Conservation (phyloP, 2,113 vertebrate species). For the Lasiurus cinereus region DNA sequence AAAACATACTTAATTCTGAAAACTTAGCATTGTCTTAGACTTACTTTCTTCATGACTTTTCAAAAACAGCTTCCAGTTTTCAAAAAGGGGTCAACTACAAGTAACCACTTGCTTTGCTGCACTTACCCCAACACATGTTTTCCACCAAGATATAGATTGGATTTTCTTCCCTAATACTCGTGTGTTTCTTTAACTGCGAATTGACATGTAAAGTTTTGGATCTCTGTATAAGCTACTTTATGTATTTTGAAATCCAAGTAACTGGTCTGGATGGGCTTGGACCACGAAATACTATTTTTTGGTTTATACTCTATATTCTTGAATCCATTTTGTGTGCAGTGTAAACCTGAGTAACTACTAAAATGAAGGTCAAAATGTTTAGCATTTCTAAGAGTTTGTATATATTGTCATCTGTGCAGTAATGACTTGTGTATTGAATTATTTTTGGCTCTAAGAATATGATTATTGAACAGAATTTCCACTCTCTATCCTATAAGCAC, state of each 20-base stretch:
- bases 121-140: not conserved
- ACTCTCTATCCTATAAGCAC: not conserved
- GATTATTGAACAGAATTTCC: slow-evolving; percentile 61
- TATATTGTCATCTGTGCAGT: not conserved
- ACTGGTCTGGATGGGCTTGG: not conserved
- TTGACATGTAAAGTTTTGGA: slow-evolving; percentile 37
- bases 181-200: slow-evolving; percentile 31
- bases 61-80: not conserved
- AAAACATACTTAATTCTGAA: not conserved
- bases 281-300: slow-evolving; percentile 1
- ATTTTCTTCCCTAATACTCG: not conserved
- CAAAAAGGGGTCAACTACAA: not conserved
- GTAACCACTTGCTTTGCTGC: not conserved
- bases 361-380: slow-evolving; percentile 33
- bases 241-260: not conserved
- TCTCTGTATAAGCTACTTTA: slow-evolving; percentile 13
- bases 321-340: slow-evolving; percentile 20
- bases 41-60: not conserved
- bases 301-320: slow-evolving; percentile 48
- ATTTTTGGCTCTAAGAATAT: slow-evolving; percentile 51
- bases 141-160: not conserved
- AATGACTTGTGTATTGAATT: slow-evolving; percentile 52
- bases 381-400: slow-evolving; percentile 3
- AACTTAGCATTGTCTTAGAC: not conserved
- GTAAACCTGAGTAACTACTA: not conserved